Evolutionary conservation across 2,888 invertebrate genomes (phyloP).

Genomic region (Ormyrus thymus): DNA sequence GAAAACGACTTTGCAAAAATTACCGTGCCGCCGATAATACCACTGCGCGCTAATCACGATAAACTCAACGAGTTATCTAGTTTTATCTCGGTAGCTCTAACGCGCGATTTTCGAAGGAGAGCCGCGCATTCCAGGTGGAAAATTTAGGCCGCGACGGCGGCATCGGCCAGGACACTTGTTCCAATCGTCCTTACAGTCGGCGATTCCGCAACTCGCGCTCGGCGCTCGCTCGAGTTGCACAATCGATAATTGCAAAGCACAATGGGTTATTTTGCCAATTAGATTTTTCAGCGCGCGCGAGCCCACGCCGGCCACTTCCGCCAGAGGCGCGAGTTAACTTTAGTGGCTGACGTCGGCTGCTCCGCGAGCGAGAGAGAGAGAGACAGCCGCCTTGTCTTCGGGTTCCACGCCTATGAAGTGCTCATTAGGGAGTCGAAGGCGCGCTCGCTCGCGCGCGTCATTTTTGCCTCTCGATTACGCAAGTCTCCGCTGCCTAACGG

Average conservation of each 20-base stretch:
- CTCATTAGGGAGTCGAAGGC: slow-evolving; percentile 32
- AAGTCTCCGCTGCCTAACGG: too few relatives aligned
- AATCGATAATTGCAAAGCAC: slow-evolving; percentile 5
- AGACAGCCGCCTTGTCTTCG: neutral
- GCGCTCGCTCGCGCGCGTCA: slow-evolving; percentile 12
- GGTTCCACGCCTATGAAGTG: slow-evolving; percentile 14
- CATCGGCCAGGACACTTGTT: too few relatives aligned
- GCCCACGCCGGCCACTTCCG: slow-evolving; percentile 8
- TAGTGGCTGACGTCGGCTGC: slow-evolving; percentile 1
- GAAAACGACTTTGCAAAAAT: too few relatives aligned
- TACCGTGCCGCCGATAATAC: too few relatives aligned
- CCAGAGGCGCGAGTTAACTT: neutral
- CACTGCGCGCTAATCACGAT: too few relatives aligned
- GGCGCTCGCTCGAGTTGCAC: slow-evolving; percentile 5
- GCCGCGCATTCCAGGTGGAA: too few relatives aligned
- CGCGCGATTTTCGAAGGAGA: too few relatives aligned
- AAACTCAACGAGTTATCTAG: too few relatives aligned
- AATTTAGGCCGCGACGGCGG: too few relatives aligned
- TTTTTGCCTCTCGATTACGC: neutral
- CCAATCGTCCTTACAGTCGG: too few relatives aligned
- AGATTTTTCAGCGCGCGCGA: slow-evolving; percentile 6
- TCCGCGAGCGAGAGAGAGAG: neutral
- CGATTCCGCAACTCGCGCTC: neutral
- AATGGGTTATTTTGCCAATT: slow-evolving; percentile 45
- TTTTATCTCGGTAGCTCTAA: too few relatives aligned